Evolutionary conservation across 2,888 invertebrate genomes (phyloP), one percentile per base, ranked within the genome.

Genomic region (Phyto melanocephala): DNA sequence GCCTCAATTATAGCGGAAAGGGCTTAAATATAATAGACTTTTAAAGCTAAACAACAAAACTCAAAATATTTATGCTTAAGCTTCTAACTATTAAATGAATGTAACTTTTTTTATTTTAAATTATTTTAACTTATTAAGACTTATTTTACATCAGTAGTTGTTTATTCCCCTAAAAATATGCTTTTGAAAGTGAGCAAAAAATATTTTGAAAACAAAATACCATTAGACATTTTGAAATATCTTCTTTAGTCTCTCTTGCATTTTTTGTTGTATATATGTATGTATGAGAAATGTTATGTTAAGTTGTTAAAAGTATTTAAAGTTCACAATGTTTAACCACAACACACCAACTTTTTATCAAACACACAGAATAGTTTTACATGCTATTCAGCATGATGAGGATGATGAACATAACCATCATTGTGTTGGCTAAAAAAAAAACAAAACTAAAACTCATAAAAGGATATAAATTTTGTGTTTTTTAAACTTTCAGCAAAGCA

Each of bases 261-360:
- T 22, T 37, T 65, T 37, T 42, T 35, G n/a, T 3, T 11, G 3
- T 40, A 3, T 17, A 45, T 33, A 60, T 24, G 37, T 47, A 24
- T 20, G 24, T 24, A 28, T 33, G 40, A 60, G 33, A 50, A 65
- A 68, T 65, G 63, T 76, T 70, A 65, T 76, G 70, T 71, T 80
- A 63, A 70, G 70, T 70, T 75, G 62, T 37, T 63, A 63, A 63
- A 81, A 74, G 56, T 78, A 70, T 75, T 81, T 81, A 77, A 78
- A 78, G 81, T 81, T 68, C 58, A 78, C 24, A 63, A 70, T 54
- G 74, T 63, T 81, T 75, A 78, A 82, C 81, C 81, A 75, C 81
- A 75, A 71, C 56, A 70, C 2, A 2, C 50, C 54, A 52, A 65
- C 40, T 75, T 65, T 78, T 37, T 47, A 56, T 11, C 24, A 50